phyloP scores from a whole-genome alignment of 2,113 vertebrate species.

The Prionailurus bengalensis region DNA sequence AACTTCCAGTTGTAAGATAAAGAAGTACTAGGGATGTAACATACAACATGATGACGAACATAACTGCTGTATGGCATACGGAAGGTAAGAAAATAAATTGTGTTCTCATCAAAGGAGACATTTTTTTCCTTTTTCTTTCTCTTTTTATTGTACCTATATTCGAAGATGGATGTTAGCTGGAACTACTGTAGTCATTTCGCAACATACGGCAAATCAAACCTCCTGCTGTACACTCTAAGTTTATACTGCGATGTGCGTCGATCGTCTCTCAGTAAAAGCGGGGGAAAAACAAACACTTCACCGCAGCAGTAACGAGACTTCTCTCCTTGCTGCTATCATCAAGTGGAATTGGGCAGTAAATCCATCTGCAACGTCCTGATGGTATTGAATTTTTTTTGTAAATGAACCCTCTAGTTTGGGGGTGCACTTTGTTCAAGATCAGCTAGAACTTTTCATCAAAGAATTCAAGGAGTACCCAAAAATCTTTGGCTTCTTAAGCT shows the following conservation, averaged over 20 bases:
- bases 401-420: not conserved
- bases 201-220: not conserved
- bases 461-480: not conserved
- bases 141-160: not conserved
- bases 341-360: not conserved
- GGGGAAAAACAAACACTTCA: not conserved
- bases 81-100: not conserved
- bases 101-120: not conserved
- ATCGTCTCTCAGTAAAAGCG: not conserved
- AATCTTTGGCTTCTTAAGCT: not conserved
- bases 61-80: not conserved
- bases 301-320: too few relatives aligned
- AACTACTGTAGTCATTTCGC: not conserved
- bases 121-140: not conserved
- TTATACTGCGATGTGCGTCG: not conserved
- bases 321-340: not conserved
- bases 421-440: not conserved
- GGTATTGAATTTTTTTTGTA: not conserved
- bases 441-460: conserved; percentile 1
- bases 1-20: not conserved
- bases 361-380: not conserved
- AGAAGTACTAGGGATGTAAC: not conserved
- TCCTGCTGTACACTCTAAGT: not conserved
- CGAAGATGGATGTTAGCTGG: not conserved
- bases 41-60: not conserved